phyloP scores from a whole-genome alignment of 1,140 invertebrate genomes.

The Saccostrea echinata region DNA sequence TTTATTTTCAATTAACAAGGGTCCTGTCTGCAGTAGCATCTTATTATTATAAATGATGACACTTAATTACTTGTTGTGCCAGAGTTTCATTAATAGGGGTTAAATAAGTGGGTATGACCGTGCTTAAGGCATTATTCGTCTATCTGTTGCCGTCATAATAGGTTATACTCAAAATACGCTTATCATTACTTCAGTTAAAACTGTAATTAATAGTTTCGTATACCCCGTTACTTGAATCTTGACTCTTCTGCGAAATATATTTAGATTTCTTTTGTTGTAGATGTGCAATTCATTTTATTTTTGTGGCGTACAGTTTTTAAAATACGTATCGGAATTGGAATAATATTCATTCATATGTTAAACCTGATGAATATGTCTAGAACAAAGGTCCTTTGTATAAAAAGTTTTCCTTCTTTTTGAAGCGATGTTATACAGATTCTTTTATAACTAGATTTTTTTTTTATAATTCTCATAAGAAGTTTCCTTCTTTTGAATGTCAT shows the following conservation, averaged over 20 bases:
- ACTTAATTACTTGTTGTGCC: conserved; percentile 40
- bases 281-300: neutral
- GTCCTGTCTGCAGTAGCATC: conserved; percentile 27
- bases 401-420: too few relatives aligned
- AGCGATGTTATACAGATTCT: too few relatives aligned
- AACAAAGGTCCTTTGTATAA: too few relatives aligned
- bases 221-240: neutral
- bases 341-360: too few relatives aligned
- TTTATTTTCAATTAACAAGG: conserved; percentile 43
- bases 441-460: too few relatives aligned
- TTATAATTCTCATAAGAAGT: too few relatives aligned
- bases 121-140: conserved; percentile 8
- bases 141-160: conserved; percentile 28
- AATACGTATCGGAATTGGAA: too few relatives aligned
- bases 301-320: too few relatives aligned
- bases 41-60: conserved; percentile 48
- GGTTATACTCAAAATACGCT: conserved; percentile 11
- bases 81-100: conserved; percentile 25
- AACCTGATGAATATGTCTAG: too few relatives aligned
- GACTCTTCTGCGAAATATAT: neutral
- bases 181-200: neutral
- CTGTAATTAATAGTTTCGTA: conserved; percentile 4
- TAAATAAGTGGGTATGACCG: conserved; percentile 33
- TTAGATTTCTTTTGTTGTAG: neutral
- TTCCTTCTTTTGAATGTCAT: too few relatives aligned